Evolutionary conservation across 2,888 invertebrate species (phyloP).

Genomic region (Gastrophysa polygoni): DNA sequence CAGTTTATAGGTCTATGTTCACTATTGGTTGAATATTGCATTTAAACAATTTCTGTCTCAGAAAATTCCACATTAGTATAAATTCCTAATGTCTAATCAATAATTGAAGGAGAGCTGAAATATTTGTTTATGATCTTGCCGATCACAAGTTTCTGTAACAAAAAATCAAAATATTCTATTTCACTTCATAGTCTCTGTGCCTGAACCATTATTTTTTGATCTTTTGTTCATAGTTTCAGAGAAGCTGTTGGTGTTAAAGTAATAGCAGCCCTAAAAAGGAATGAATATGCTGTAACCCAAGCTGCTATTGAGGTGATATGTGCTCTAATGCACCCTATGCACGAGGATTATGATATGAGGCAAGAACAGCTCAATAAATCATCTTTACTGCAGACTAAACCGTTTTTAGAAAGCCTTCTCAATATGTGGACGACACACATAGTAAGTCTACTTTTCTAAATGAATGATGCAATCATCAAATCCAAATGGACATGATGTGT

Average conservation of each 20-base stretch:
- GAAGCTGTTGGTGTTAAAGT: constrained; percentile 94
- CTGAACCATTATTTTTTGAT: background rate
- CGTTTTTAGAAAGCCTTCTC: constrained; percentile 90
- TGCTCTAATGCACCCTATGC: constrained; percentile 98
- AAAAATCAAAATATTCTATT: too few species aligned
- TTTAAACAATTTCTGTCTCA: too few species aligned
- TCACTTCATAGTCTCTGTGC: too few species aligned
- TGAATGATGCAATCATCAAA: too few species aligned
- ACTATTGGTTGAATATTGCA: too few species aligned
- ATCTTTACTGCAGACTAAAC: constrained; percentile 87
- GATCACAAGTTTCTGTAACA: too few species aligned
- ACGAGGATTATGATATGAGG: constrained; percentile 92
- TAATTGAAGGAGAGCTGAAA: too few species aligned
- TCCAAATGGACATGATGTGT: too few species aligned
- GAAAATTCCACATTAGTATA: too few species aligned
- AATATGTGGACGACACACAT: constrained; percentile 96
- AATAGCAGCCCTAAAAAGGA: constrained; percentile 85
- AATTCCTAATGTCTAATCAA: too few species aligned
- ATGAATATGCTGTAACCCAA: constrained; percentile 90
- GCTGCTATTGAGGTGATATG: constrained; percentile 97
- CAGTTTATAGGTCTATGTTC: too few species aligned
- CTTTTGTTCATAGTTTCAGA: constrained; percentile 71
- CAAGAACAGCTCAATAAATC: constrained; percentile 99
- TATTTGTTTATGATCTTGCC: too few species aligned
- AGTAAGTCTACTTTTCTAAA: constrained; percentile 63